Conservation (phyloP, 2,113 vertebrate genomes). For the Scartelaos histophorus region DNA sequence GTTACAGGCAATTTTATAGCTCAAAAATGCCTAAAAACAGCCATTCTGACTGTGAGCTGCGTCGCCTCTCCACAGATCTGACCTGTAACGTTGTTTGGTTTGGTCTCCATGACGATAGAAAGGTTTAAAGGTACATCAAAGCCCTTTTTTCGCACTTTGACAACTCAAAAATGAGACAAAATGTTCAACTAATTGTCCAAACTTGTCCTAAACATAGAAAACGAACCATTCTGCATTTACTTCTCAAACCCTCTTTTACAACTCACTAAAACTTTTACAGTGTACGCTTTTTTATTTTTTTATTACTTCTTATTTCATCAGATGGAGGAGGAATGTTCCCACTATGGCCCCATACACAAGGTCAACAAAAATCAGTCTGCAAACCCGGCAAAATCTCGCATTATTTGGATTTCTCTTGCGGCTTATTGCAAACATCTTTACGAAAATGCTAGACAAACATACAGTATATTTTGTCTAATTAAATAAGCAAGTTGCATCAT, state of each 20-base stretch:
- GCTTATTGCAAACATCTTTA: background rate
- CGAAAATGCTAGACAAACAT: too few relatives aligned
- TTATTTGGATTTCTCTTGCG: background rate
- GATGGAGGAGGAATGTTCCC: background rate
- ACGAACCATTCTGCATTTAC: background rate
- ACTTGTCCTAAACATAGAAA: background rate
- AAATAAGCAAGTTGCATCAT: background rate
- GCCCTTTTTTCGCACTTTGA: too few relatives aligned
- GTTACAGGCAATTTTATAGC: too few relatives aligned
- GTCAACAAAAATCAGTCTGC: background rate
- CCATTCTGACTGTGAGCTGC: too few relatives aligned
- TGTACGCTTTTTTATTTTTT: background rate
- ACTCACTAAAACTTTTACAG: background rate
- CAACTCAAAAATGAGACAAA: too few relatives aligned
- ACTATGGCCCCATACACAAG: background rate
- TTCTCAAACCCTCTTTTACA: background rate
- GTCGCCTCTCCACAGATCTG: too few relatives aligned
- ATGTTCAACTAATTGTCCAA: too few relatives aligned
- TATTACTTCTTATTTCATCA: background rate
- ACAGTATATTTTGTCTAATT: background rate
- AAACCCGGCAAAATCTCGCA: background rate
- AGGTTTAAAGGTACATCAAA: too few relatives aligned
- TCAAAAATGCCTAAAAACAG: too few relatives aligned
- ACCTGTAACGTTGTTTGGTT: too few relatives aligned
- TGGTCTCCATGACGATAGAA: too few relatives aligned